Conservation (phyloP, 1,140 invertebrate species). For the Eueides isabella region DNA sequence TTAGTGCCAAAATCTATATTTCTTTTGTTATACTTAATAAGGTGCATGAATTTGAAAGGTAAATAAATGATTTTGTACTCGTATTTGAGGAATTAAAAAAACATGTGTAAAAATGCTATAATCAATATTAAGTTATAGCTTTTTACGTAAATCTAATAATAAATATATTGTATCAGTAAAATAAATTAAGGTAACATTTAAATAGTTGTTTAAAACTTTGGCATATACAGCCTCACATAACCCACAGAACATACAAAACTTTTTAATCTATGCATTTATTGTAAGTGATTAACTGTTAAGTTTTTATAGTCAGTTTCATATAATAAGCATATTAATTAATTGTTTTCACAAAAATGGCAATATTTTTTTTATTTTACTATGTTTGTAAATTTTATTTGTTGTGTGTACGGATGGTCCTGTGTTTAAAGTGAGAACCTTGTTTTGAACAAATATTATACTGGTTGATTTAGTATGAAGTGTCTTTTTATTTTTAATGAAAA, state of each 20-base stretch:
- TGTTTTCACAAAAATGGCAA: conserved; percentile 23
- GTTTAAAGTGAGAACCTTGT: conserved; percentile 40
- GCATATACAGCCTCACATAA: neutral
- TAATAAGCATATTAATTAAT: conserved; percentile 28
- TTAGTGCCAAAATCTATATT: conserved; percentile 30
- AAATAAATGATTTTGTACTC: neutral
- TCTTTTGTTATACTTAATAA: conserved; percentile 5
- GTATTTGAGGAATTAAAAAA: neutral
- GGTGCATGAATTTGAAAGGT: neutral
- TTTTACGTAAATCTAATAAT: neutral
- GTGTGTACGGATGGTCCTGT: conserved; percentile 26
- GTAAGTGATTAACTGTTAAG: conserved; percentile 26
- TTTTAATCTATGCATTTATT: conserved; percentile 18
- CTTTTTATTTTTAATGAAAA: conserved; percentile 32
- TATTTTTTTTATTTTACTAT: conserved; percentile 23
- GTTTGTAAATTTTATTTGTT: conserved; percentile 33
- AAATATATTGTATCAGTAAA: neutral
- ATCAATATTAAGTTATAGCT: neutral
- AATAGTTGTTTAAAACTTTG: neutral
- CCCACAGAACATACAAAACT: neutral
- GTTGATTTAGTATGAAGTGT: conserved; percentile 45
- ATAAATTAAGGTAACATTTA: neutral
- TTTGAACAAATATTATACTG: conserved; percentile 57
- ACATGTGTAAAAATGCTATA: neutral
- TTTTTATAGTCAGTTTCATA: conserved; percentile 3